Conservation (phyloP, 1,140 invertebrate genomes). For the Tigriopus japonicus region DNA sequence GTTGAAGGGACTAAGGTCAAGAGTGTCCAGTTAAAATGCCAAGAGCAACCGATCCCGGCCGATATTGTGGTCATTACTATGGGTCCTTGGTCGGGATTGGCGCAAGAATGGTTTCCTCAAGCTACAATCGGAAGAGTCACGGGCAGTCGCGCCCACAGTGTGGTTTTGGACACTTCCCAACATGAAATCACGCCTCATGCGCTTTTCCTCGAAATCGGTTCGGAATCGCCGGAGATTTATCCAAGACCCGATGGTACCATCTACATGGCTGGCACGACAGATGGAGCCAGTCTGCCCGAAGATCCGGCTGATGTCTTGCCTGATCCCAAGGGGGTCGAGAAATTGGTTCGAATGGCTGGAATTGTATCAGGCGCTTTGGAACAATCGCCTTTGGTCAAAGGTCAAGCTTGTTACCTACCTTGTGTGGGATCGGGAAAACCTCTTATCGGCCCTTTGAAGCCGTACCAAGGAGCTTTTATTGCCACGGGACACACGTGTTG, state of each 20-base stretch:
- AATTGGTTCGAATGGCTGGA: background rate
- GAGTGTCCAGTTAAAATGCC: background rate
- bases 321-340: background rate
- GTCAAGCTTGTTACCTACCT: constrained; percentile 9
- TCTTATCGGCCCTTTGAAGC: background rate
- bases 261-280: constrained; percentile 9
- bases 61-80: constrained; percentile 8
- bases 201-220: background rate
- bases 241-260: constrained; percentile 12
- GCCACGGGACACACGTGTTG: constrained; percentile 2
- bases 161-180: background rate
- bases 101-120: background rate
- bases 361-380: background rate
- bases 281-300: constrained; percentile 1
- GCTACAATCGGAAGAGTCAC: background rate
- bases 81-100: constrained; percentile 10
- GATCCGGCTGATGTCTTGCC: background rate
- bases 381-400: background rate
- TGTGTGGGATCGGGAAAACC: background rate
- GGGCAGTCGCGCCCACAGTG: constrained; percentile 7
- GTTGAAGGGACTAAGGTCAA: background rate
- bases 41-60: background rate
- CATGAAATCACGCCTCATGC: background rate
- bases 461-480: constrained; percentile 1
- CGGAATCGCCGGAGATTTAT: constrained; percentile 6